Evolutionary conservation across 2,888 invertebrate species (phyloP), one percentile per base, ranked within the genome.

Genomic region (Pyrrhia umbra): DNA sequence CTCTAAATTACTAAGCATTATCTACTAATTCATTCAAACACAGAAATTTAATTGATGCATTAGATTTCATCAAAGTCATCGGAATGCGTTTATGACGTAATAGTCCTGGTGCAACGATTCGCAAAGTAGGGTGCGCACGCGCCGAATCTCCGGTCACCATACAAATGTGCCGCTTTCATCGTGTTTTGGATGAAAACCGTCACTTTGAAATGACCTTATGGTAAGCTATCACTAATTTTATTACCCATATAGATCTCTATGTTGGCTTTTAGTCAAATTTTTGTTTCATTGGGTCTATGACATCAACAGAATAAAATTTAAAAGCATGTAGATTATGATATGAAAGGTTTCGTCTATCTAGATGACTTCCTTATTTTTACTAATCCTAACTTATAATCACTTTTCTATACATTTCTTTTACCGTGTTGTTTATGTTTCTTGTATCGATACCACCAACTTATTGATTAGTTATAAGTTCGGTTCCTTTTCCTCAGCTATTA

Each of bases 51-150:
- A 2, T 55, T 23, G 2, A 42, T 18, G 8, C 1, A 37, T 54
- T 64, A 47, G 30, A 71, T 49, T 51, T 50, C 37, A 56, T 34
- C 9, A 25, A 45, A 69, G 25, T 50, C 67, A 58, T 30, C 57
- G 47, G 45, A 20, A 37, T 40, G 39, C 16, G 16, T 43, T 25
- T 39, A 16, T 70, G 67, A 73, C 55, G 65, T 68, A 51, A 72
- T 61, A 42, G 27, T 75, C 75, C 68, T 73, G 63, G 46, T 50
- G 73, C 60, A 55, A 58, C 49, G 20, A 54, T 47, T 47, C n/a
- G 15, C 67, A n/a, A 46, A 16, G 62, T 6, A 25, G 58, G 66
- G 61, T 75, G 73, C 16, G 56, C 75, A 62, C 43, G 58, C 61
- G 68, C 68, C 60, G 58, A 21, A 67, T 60, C 58, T 27, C 58